Evolutionary conservation across 2,797 vertebrate species (phyloP).

Genomic region (Propithecus deckenii): DNA sequence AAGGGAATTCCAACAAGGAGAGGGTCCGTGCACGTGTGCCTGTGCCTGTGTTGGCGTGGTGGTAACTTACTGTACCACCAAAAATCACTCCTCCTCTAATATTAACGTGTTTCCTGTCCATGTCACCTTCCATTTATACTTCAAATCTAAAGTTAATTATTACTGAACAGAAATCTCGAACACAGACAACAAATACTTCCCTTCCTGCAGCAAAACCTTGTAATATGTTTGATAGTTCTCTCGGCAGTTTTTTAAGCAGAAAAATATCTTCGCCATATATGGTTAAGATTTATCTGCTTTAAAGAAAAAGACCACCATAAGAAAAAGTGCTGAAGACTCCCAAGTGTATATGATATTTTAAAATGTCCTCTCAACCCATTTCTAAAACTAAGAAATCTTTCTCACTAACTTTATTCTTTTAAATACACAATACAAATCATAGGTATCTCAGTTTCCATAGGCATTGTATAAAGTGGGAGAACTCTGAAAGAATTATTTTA

Average conservation of each 20-base stretch:
- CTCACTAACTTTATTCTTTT: neutral
- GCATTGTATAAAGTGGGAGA: neutral
- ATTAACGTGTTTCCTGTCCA: neutral
- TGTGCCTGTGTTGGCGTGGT: fast-evolving
- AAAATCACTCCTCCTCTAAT: neutral
- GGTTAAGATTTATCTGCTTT: neutral
- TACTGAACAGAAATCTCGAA: constrained; percentile 3
- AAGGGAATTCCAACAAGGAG: neutral
- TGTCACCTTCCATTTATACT: neutral
- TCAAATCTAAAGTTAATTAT: neutral
- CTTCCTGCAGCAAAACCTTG: neutral
- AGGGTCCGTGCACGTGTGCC: fast-evolving
- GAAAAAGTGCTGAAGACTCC: neutral
- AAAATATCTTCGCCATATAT: neutral
- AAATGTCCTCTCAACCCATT: neutral
- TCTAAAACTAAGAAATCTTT: neutral
- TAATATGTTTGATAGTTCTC: neutral
- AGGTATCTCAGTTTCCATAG: neutral
- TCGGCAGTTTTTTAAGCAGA: neutral
- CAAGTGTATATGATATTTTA: neutral
- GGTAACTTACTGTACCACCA: too few relatives aligned
- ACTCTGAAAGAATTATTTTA: neutral
- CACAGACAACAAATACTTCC: neutral
- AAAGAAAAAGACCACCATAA: neutral
- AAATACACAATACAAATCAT: neutral